phyloP scores from a whole-genome alignment of 2,113 vertebrate genomes.

The Tenrec ecaudatus region DNA sequence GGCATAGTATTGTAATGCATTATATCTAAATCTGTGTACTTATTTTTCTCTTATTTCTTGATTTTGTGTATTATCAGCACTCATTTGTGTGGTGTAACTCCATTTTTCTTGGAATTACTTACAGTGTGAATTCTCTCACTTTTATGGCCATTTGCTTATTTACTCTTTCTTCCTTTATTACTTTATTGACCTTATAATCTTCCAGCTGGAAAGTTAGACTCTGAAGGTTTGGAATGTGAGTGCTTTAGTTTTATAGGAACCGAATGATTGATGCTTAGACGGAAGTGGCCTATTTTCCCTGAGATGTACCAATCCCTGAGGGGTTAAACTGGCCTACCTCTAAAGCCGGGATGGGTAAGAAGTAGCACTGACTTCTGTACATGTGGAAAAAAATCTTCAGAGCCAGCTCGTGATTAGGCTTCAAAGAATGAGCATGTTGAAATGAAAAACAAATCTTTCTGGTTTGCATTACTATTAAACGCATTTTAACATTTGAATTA shows the following conservation, averaged over 20 bases:
- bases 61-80: conserved; percentile 40
- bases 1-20: not conserved
- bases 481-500: conserved; percentile 52
- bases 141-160: not conserved
- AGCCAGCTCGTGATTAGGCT: not conserved
- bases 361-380: no score
- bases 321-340: conserved; percentile 12
- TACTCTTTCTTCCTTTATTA: not conserved
- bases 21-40: conserved; percentile 43
- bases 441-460: not conserved
- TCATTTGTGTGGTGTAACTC: not conserved
- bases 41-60: conserved; percentile 49
- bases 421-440: conserved; percentile 39
- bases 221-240: conserved; percentile 46
- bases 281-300: conserved; percentile 15
- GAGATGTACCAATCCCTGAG: not conserved
- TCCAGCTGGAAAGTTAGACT: conserved; percentile 50
- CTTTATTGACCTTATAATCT: conserved; percentile 2
- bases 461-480: conserved; percentile 35
- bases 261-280: not conserved
- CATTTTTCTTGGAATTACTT: conserved; percentile 49
- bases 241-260: conserved; percentile 36
- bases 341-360: no score
- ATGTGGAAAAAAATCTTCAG: not conserved
- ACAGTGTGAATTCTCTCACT: conserved; percentile 30